A percentile compares a stretch with the other conserved stretches of the same genome.
phyloP scores from a whole-genome alignment of 2,888 invertebrate species.

The Lasioglossum calceatum region DNA sequence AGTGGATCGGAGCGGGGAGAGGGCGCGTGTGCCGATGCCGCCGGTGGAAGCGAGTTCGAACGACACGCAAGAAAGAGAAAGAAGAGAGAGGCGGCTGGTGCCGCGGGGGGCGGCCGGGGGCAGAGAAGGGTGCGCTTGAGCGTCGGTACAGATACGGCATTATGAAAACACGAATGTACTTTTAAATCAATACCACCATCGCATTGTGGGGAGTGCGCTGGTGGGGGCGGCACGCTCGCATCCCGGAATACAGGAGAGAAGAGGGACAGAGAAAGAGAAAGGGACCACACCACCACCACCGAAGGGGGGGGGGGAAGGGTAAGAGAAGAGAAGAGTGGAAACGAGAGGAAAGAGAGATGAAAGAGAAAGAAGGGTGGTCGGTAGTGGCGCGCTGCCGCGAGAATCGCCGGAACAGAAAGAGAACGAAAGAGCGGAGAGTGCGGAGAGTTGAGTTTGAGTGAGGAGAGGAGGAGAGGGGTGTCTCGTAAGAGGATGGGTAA shows the following conservation, averaged over 20 bases:
- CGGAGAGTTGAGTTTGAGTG: neutral
- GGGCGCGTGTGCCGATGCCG: slow-evolving; percentile 4
- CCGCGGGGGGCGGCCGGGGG: slow-evolving; percentile 10
- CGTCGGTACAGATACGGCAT: slow-evolving; percentile 84
- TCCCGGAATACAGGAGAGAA: slow-evolving; percentile 73
- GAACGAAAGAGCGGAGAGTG: neutral
- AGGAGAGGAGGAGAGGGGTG: slow-evolving; percentile 3
- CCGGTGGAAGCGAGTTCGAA: neutral
- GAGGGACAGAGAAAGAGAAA: slow-evolving; percentile 49
- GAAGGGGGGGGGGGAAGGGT: slow-evolving; percentile 33
- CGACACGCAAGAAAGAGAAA: slow-evolving; percentile 1
- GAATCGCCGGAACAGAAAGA: slow-evolving; percentile 45
- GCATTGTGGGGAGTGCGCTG: slow-evolving; percentile 83
- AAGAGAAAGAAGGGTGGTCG: slow-evolving; percentile 55
- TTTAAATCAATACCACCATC: slow-evolving; percentile 85
- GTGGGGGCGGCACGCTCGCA: slow-evolving; percentile 74
- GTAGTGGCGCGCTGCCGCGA: slow-evolving; percentile 72
- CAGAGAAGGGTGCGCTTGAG: slow-evolving; percentile 76
- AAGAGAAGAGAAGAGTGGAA: slow-evolving; percentile 42
- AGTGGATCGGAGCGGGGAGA: neutral
- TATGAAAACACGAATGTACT: slow-evolving; percentile 85
- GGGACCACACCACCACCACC: slow-evolving; percentile 12
- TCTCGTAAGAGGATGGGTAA: slow-evolving; percentile 53
- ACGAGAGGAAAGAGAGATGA: slow-evolving; percentile 35
- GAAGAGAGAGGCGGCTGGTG: slow-evolving; percentile 23